A percentile compares a stretch with the other conserved stretches of the same genome.
Evolutionary conservation across 2,113 vertebrate species (phyloP).

Genomic region (Nothoprocta pentlandii): DNA sequence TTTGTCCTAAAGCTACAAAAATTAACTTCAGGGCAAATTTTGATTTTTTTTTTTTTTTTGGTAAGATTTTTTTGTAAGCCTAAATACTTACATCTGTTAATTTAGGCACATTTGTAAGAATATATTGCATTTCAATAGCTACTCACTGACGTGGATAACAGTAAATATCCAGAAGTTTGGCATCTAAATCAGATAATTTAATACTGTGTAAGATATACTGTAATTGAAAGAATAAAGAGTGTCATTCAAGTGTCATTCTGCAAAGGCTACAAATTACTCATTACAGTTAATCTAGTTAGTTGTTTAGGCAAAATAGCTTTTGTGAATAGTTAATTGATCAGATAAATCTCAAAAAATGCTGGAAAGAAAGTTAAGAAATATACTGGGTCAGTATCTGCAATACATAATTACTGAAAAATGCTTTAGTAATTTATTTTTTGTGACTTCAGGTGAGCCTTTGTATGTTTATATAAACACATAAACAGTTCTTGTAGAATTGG

Average conservation of each 20-base stretch:
- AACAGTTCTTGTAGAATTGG: neutral
- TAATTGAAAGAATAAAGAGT: neutral
- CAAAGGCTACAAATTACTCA: neutral
- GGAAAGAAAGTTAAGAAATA: neutral
- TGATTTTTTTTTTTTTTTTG: neutral
- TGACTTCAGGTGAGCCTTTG: neutral
- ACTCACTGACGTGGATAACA: neutral
- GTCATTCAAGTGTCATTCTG: neutral
- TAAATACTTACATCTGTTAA: neutral
- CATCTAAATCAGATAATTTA: neutral
- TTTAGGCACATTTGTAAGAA: neutral
- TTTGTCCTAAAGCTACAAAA: neutral
- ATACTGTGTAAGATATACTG: neutral
- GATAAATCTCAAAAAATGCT: neutral
- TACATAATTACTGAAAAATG: neutral
- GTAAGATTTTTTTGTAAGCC: neutral
- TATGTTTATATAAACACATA: neutral
- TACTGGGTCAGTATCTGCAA: neutral
- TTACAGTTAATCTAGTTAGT: constrained; percentile 14
- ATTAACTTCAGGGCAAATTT: neutral
- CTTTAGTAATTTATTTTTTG: neutral
- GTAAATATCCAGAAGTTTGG: neutral
- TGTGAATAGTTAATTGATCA: constrained; percentile 4
- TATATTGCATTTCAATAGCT: neutral
- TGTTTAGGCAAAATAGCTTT: neutral